Evolutionary conservation across 2,113 vertebrate species (phyloP).

Genomic region (Falco punctatus): DNA sequence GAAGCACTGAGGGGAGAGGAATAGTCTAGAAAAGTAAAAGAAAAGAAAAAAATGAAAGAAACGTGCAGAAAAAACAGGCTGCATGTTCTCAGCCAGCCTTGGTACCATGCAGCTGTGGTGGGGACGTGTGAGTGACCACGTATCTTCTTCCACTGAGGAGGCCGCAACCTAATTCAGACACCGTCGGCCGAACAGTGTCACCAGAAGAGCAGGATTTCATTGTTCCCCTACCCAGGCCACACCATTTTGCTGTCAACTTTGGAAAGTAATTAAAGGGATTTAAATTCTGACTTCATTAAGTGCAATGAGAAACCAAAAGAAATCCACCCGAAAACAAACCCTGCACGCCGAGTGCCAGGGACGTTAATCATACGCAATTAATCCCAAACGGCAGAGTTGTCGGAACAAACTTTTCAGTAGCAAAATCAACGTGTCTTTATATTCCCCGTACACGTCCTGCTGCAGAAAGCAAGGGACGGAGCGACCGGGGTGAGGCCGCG

Average conservation of each 20-base stretch:
- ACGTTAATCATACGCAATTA: background rate
- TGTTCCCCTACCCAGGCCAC: background rate
- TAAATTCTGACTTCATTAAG: background rate
- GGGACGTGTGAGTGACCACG: background rate
- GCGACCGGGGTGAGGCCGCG: background rate
- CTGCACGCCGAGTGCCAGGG: background rate
- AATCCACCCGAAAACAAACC: background rate
- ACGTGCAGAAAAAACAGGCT: background rate
- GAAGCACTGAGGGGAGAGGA: background rate
- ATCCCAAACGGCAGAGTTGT: background rate
- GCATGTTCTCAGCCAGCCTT: background rate
- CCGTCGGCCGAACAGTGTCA: background rate
- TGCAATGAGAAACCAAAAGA: background rate
- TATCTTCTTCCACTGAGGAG: fast-evolving
- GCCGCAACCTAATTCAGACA: background rate
- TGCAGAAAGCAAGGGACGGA: fast-evolving
- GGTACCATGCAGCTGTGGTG: fast-evolving
- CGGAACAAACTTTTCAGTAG: fast-evolving
- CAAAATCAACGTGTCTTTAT: fast-evolving
- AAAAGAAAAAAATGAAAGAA: background rate
- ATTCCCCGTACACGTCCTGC: fast-evolving
- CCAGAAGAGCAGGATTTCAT: background rate
- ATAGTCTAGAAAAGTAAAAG: background rate
- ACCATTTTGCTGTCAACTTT: background rate
- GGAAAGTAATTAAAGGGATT: background rate